These are phyloP conservation scores for Pocillopora damicornis DNA, from an alignment of 64 coral and sea anemone genomes.

Conservation along the genomic window DNA sequence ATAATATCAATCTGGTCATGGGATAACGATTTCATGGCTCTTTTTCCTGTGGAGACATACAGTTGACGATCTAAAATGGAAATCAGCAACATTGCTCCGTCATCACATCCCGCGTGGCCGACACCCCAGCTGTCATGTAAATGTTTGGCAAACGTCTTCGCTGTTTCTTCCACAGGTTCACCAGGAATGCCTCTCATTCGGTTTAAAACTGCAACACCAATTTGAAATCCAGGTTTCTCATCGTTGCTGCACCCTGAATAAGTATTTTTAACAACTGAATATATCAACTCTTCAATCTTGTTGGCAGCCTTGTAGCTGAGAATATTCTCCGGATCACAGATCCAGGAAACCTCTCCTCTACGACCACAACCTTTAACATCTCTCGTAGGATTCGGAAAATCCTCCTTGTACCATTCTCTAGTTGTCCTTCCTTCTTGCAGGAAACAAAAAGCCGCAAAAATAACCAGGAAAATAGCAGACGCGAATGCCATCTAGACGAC, in stretches of 20 bases:
- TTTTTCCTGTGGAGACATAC: constrained; percentile 79
- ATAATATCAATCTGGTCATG: constrained; percentile 76
- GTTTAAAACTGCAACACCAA: constrained; percentile 73
- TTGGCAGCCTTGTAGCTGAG: constrained; percentile 70
- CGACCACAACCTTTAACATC: constrained; percentile 74
- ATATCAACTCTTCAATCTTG: constrained; percentile 62
- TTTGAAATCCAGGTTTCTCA: constrained; percentile 61
- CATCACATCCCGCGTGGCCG: constrained; percentile 64
- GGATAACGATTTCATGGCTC: constrained; percentile 61
- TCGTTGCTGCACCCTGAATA: constrained; percentile 53
- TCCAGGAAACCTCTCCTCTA: constrained; percentile 65
- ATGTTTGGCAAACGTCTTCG: constrained; percentile 45
- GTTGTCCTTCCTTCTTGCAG: background rate
- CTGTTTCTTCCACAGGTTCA: constrained; percentile 36
- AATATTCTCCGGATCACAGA: constrained; percentile 76
- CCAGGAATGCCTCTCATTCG: constrained; percentile 35
- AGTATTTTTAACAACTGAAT: constrained; percentile 51
- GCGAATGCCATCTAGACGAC: background rate
- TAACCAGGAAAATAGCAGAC: background rate
- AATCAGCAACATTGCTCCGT: constrained; percentile 66
- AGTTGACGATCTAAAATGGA: constrained; percentile 61
- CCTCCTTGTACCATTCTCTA: constrained; percentile 60
- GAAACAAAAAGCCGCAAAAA: background rate
- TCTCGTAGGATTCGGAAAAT: constrained; percentile 75
- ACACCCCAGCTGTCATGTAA: constrained; percentile 82